Evolutionary conservation across 2,113 vertebrate species (phyloP).

Genomic region (Oreochromis aureus): DNA sequence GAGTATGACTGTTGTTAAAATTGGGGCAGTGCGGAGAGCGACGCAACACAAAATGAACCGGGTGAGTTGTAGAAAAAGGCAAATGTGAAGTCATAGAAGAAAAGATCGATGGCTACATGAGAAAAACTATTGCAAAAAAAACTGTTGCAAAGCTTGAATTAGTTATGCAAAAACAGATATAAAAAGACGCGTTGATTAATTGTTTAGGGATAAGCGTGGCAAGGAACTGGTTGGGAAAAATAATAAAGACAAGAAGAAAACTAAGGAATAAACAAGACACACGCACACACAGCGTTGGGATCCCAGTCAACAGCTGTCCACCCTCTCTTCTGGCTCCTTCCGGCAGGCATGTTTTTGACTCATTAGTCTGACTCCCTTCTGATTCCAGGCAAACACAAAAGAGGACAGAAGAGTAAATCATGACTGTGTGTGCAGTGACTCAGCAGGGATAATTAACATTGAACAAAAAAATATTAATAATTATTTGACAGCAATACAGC

Average conservation of each 20-base stretch:
- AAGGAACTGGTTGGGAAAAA: neutral
- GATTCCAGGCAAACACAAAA: neutral
- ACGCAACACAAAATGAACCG: accelerated
- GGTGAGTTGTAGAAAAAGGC: neutral
- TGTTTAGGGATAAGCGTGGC: neutral
- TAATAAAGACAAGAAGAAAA: neutral
- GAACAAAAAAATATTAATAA: neutral
- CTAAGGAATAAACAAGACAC: neutral
- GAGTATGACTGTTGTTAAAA: neutral
- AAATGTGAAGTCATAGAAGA: neutral
- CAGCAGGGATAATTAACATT: neutral
- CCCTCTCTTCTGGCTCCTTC: neutral
- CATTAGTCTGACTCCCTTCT: neutral
- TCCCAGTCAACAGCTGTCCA: neutral
- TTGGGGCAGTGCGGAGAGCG: accelerated
- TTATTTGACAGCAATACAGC: neutral
- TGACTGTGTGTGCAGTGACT: neutral
- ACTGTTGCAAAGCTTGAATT: accelerated
- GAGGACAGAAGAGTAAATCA: neutral
- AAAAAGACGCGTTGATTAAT: neutral
- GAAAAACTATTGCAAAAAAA: accelerated
- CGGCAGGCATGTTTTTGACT: neutral
- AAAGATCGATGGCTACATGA: neutral
- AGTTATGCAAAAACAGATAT: neutral
- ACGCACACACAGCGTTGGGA: neutral